phyloP scores from a whole-genome alignment of 1,140 invertebrate species.

The Theocolax elegans region DNA sequence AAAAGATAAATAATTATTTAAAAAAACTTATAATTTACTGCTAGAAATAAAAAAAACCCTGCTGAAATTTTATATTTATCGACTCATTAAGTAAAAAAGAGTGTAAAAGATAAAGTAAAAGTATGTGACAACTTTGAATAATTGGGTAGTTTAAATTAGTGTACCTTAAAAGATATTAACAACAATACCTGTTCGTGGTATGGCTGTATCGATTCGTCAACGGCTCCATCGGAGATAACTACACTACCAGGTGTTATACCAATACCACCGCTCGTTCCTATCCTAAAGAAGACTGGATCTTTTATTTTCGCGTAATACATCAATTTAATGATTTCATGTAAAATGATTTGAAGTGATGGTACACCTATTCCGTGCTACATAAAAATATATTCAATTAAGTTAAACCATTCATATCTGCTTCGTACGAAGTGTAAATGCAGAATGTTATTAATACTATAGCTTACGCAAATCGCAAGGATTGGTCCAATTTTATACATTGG shows the following conservation, averaged over 20 bases:
- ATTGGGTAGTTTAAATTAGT: no score
- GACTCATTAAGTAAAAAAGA: no score
- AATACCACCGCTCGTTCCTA: slow-evolving; percentile 93
- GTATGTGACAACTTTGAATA: no score
- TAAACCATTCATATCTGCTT: no score
- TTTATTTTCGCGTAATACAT: slow-evolving; percentile 90
- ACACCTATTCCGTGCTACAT: slow-evolving; percentile 93
- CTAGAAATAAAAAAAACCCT: no score
- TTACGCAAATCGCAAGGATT: slow-evolving; percentile 90
- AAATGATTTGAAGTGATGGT: slow-evolving; percentile 89
- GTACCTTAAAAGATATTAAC: no score
- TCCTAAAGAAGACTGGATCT: slow-evolving; percentile 90
- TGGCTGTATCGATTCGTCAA: slow-evolving; percentile 82
- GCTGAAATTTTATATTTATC: no score
- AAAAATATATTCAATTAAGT: no score
- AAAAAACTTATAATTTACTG: no score
- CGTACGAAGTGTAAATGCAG: no score
- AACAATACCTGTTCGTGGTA: slow-evolving; percentile 75
- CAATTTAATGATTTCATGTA: slow-evolving; percentile 94
- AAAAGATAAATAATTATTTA: no score
- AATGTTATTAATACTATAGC: slow-evolving; percentile 65
- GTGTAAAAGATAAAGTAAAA: no score
- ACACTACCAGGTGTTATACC: slow-evolving; percentile 89
- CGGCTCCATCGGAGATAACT: slow-evolving; percentile 86
- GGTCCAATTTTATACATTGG: slow-evolving; percentile 97